Conservation (phyloP, 2,797 vertebrate genomes). For the Discoglossus pictus region DNA sequence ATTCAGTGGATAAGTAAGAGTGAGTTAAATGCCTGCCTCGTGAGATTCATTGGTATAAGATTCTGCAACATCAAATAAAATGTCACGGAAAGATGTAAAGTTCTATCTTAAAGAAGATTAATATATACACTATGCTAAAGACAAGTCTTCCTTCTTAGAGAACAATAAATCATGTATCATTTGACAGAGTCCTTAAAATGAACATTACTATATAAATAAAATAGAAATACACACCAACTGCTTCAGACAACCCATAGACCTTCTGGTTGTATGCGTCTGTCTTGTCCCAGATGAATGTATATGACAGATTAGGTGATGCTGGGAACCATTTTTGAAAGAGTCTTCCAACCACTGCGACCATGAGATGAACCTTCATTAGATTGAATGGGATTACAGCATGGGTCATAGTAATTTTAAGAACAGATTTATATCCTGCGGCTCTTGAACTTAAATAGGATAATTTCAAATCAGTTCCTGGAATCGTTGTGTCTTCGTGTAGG, state of each 20-base stretch:
- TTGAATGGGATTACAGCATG: slow-evolving; percentile 89
- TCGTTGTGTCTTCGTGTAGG: slow-evolving; percentile 93
- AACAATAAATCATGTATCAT: slow-evolving; percentile 22
- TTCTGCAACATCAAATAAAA: slow-evolving; percentile 34
- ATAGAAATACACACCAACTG: slow-evolving; percentile 83
- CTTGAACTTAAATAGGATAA: slow-evolving; percentile 96
- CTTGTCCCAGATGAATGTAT: slow-evolving; percentile 99
- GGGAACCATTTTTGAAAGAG: slow-evolving; percentile 98
- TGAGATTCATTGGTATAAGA: slow-evolving; percentile 1
- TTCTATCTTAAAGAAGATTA: slow-evolving; percentile 30
- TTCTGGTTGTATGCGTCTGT: slow-evolving; percentile 96
- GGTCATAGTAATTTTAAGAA: slow-evolving; percentile 96
- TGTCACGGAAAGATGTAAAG: slow-evolving; percentile 36
- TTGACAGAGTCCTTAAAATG: slow-evolving; percentile 31
- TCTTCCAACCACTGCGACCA: slow-evolving; percentile 96
- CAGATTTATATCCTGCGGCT: slow-evolving; percentile 93
- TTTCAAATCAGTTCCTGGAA: slow-evolving; percentile 93
- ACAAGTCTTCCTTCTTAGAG: slow-evolving; percentile 2
- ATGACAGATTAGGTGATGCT: slow-evolving; percentile 92
- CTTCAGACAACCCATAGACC: slow-evolving; percentile 93
- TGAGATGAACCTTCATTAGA: slow-evolving; percentile 97
- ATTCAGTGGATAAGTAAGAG: background rate
- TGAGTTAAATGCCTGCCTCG: background rate
- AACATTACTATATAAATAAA: slow-evolving; percentile 33
- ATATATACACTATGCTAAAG: slow-evolving; percentile 7